Evolutionary conservation across 2,797 vertebrate species (phyloP), one percentile per base, ranked within the genome.

Genomic region (Tachyglossus aculeatus): DNA sequence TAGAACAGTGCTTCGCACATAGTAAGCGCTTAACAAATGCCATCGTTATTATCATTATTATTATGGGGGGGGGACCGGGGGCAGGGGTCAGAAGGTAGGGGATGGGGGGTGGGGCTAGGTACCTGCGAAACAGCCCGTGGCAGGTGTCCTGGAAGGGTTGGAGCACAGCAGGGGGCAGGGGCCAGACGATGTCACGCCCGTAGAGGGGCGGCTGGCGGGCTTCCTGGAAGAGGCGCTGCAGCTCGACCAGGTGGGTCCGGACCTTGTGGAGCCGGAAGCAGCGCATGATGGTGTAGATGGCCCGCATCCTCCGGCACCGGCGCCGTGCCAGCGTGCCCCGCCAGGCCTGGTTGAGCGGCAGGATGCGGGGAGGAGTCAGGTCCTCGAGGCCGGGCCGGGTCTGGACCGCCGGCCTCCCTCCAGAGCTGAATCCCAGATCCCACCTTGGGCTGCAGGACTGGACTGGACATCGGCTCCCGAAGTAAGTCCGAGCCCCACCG

Each of bases 191-290:
- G 4, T 88, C 91, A 36, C 91, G 94, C 15, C 96, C 96, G 0
- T 94, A 97, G 81, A 96, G 95, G 0, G 87, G 81, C 88, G 94
- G 95, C 67, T 75, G 88, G 44, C 96, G 87, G 11, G 95, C 95
- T 0, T 78, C 89, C 39, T 93, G 80, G 52, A 98, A 97, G 7
- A 90, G 81, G 2, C 44, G 80, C 78, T 94, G 93, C 77, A 98
- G 93, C 84, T 97, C 95, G 57, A 87, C 84, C 91, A 97, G 94
- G 78, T 97, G 93, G 0, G 92, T 86, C 19, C 93, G 95, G 62
- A 98, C 95, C 83, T 97, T 98, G 91, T 95, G 94, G 57, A 94
- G 91, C 84, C 94, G 94, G 86, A 95, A 98, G 74, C 86, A 92
- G 41, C 90, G 89, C 95, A 98, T 96, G 88, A 98, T 95, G 82